Evolutionary conservation across 2,797 vertebrate species (phyloP), one percentile per base, ranked within the genome.

Genomic region (Danionella dracula): DNA sequence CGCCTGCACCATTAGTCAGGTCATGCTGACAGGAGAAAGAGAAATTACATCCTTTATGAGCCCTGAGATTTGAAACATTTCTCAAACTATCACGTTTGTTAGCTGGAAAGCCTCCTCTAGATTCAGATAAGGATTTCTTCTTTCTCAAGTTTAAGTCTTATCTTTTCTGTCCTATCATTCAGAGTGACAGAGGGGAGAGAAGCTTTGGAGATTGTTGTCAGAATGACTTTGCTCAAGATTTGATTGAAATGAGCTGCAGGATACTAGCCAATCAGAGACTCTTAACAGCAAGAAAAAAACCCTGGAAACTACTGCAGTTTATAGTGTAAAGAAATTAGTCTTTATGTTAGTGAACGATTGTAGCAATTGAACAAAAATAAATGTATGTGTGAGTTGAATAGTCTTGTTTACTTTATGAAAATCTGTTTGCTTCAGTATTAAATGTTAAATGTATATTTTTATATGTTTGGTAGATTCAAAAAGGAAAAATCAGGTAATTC

Each of bases 71-170:
- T 87, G 83, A 83, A 82, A 78, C 78, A 75, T 84, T 76, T 86
- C 83, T 83, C 82, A 77, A 82, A 78, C 71, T 78, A 85, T 86
- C 83, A 81, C 78, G 87, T 87, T 58, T 84, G 73, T 69, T 20
- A 21, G 66, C 49, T 9, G 77, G 70, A 79, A 74, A 73, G 80
- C 84, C 85, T 90, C 88, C 86, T 89, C 85, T 88, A 89, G 87
- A 90, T 66, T 9, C n/a, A 20, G 86, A 88, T 88, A 83, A 77
- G 81, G 79, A 27, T 27, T 27, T 27, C 83, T 79, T 86, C 84
- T 85, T 83, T 79, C 79, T 85, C 84, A 81, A 82, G 82, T 80
- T 85, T 85, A 85, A 80, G 81, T 83, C 85, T 79, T 70, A 83
- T 75, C 83, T 80, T 86, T 84, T 82, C 82, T 82, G 78, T 80